phyloP scores from a whole-genome alignment of 2,113 vertebrate genomes.

The Calcarius ornatus region DNA sequence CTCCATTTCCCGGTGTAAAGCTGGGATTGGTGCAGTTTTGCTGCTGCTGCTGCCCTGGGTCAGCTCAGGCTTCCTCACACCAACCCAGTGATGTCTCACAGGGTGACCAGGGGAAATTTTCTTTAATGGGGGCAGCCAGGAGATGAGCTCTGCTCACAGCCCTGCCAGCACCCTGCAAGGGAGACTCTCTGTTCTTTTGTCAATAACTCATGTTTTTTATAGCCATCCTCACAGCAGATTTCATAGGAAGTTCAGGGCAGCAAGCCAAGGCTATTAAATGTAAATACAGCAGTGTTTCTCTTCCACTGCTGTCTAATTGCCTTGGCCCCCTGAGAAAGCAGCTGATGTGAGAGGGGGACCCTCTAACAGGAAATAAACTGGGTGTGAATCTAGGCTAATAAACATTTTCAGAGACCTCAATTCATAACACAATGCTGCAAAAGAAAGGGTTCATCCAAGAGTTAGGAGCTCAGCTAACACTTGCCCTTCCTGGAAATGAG shows the following conservation, averaged over 20 bases:
- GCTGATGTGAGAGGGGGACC: background rate
- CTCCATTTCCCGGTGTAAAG: background rate
- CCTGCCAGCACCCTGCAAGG: background rate
- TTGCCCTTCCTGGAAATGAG: background rate
- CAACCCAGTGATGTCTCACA: background rate
- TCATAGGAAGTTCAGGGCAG: constrained; percentile 25
- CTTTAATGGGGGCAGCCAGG: background rate
- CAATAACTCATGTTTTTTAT: background rate
- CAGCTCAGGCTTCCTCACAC: background rate
- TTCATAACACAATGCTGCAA: background rate
- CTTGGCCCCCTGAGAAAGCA: constrained; percentile 14
- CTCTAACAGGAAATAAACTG: background rate
- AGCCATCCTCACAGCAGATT: background rate
- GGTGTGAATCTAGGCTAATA: background rate
- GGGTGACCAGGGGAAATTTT: background rate
- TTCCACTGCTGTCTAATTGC: constrained; percentile 41
- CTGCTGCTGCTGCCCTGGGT: background rate
- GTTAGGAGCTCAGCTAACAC: background rate
- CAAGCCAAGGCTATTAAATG: constrained; percentile 19
- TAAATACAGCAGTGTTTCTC: constrained; percentile 31
- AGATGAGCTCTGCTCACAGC: background rate
- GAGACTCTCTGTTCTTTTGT: background rate
- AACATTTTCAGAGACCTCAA: background rate
- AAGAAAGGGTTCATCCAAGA: constrained; percentile 35
- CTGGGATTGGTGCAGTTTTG: background rate